These are phyloP conservation scores for Bombyx mori DNA, from an alignment of 1,140 invertebrate species.

Conservation along the genomic window DNA sequence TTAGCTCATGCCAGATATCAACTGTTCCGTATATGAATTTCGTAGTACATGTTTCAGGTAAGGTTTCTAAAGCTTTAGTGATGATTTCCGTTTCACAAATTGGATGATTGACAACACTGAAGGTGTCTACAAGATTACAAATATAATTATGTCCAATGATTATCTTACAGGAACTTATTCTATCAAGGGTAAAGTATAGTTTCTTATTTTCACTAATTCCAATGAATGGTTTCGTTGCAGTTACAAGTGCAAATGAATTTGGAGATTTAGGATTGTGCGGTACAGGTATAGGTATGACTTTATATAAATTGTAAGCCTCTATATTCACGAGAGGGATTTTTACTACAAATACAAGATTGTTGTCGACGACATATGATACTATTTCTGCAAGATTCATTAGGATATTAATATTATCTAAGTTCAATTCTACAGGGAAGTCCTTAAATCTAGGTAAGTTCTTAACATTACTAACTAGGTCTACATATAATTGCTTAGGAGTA, in stretches of 20 bases:
- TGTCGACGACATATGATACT: slow-evolving; percentile 1
- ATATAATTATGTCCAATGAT: not conserved
- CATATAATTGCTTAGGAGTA: slow-evolving; percentile 12
- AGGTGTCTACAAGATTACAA: slow-evolving; percentile 5
- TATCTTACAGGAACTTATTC: slow-evolving; percentile 7
- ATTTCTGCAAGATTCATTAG: slow-evolving; percentile 5
- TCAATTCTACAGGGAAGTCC: slow-evolving; percentile 17
- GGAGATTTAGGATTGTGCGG: slow-evolving; percentile 2
- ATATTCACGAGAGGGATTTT: slow-evolving; percentile 12
- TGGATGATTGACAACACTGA: slow-evolving; percentile 1
- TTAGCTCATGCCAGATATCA: slow-evolving; percentile 16
- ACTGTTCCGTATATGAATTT: slow-evolving; percentile 11
- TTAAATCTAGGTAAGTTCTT: slow-evolving; percentile 11
- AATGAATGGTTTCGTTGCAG: slow-evolving; percentile 6
- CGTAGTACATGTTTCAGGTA: slow-evolving; percentile 10
- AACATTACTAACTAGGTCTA: slow-evolving; percentile 16
- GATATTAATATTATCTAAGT: slow-evolving; percentile 10
- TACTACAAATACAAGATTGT: slow-evolving; percentile 10
- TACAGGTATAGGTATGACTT: slow-evolving; percentile 12
- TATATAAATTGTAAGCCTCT: slow-evolving; percentile 9
- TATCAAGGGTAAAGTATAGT: slow-evolving; percentile 5
- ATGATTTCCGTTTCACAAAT: slow-evolving; percentile 15
- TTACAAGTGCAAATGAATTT: slow-evolving; percentile 9
- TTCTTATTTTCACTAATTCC: slow-evolving; percentile 11
- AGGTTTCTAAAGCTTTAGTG: slow-evolving; percentile 1